These are phyloP conservation scores for Halotydeus destructor DNA, from an alignment of 1,140 invertebrate species.

Conservation along the genomic window DNA sequence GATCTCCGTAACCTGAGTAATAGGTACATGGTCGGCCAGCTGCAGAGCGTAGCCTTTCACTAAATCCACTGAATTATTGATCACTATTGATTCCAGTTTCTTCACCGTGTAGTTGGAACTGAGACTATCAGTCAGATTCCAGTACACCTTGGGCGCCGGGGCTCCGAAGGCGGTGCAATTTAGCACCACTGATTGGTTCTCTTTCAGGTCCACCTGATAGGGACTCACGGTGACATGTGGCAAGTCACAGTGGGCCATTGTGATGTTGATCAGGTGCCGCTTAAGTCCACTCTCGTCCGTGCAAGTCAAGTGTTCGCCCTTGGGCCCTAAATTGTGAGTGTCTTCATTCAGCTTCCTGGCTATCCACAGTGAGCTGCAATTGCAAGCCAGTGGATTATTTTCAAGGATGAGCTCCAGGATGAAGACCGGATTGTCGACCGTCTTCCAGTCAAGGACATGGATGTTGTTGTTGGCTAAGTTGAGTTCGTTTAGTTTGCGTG, in stretches of 20 bases:
- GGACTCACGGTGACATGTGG: conserved; percentile 12
- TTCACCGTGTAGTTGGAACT: conserved; percentile 9
- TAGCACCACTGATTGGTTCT: conserved; percentile 11
- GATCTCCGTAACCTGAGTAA: conserved; percentile 5
- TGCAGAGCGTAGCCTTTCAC: background rate
- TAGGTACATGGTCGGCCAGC: background rate
- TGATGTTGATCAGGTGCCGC: conserved; percentile 4
- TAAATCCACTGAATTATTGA: conserved; percentile 10
- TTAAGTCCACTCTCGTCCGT: background rate
- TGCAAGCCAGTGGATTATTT: conserved; percentile 16
- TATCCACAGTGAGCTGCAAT: conserved; percentile 17
- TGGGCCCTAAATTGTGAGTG: conserved; percentile 7
- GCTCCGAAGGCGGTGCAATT: conserved; percentile 14
- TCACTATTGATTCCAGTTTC: conserved; percentile 8
- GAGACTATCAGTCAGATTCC: no score
- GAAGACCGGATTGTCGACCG: no score
- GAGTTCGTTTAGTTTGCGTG: no score
- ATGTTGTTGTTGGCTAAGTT: no score
- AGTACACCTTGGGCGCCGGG: conserved; percentile 12
- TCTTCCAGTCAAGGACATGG: no score
- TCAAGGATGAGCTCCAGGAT: conserved; percentile 10
- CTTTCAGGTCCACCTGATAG: conserved; percentile 12
- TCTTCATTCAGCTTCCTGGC: conserved; percentile 5
- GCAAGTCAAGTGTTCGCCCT: conserved; percentile 15
- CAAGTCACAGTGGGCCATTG: conserved; percentile 14